Evolutionary conservation across 2,888 invertebrate genomes (phyloP), one percentile per base, ranked within the genome.

Genomic region (Peribatodes rhomboidaria): DNA sequence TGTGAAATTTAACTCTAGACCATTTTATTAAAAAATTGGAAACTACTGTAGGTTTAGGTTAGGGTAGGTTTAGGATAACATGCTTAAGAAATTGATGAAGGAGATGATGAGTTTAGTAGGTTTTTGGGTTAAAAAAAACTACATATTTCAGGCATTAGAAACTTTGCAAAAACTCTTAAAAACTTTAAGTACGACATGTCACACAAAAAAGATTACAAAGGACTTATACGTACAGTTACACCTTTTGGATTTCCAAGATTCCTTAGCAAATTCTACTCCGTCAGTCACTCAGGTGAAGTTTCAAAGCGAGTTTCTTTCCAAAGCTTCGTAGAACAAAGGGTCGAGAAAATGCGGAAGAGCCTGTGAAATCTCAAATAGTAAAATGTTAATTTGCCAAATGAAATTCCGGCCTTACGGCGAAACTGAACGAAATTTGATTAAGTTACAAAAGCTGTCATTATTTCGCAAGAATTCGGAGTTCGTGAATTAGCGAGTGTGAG

Each of bases 401-500:
- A 90, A 91, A 89, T 86, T 85, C 79, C 63, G 41, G 16, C 53
- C 57, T 52, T 74, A 73, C 78, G 74, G 74, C 78, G 78, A 75
- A 86, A 82, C 82, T 85, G 85, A 86, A 85, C 82, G 81, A 87
- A 87, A 91, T 91, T 90, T 91, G 92, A 92, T 92, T 90, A 91
- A 87, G 85, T 85, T 86, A 85, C 84, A 86, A 84, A 84, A 81
- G 77, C 86, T 86, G 86, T 87, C 86, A 85, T 89, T 86, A 89
- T 84, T 87, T 84, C 83, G 74, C 67, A 70, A 74, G 73, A 77
- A 81, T 81, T 76, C 72, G 37, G 61, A 69, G 65, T 69, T 72
- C 68, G 69, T 74, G 70, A 65, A 71, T 68, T 65, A 68, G 63
- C 60, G 67, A 64, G 79, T 66, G 74, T 56, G 68, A 79, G 46